Percentiles rank a stretch among this genome's conserved stretches.
Evolutionary conservation across 2,888 invertebrate species (phyloP).

Genomic region (Dicycla oo): DNA sequence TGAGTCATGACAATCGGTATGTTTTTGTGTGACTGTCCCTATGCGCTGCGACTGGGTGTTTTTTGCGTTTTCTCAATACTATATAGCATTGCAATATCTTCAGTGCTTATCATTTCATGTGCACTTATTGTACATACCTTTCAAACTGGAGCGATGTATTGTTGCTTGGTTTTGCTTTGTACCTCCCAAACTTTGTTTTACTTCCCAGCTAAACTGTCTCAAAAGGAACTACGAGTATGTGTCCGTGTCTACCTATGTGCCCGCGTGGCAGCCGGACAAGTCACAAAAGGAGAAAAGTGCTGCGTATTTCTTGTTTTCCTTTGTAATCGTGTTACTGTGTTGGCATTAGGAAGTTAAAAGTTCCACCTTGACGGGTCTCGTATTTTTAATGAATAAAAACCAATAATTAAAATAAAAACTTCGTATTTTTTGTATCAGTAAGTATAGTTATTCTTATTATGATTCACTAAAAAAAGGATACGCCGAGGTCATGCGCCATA

Average conservation of each 20-base stretch:
- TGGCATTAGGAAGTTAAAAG: not conserved
- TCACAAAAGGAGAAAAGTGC: no score
- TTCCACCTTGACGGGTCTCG: not conserved
- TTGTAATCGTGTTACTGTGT: not conserved
- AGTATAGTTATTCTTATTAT: no score
- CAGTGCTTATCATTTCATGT: not conserved
- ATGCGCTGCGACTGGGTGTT: not conserved
- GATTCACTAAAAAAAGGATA: slow-evolving; percentile 1
- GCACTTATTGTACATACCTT: not conserved
- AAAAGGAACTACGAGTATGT: no score
- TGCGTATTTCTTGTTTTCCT: not conserved
- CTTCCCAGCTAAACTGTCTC: not conserved
- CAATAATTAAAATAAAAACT: not conserved
- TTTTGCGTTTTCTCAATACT: not conserved
- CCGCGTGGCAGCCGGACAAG: no score
- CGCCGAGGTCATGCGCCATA: slow-evolving; percentile 1
- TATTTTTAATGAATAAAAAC: not conserved
- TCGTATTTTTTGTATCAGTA: no score
- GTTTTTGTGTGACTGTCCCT: not conserved
- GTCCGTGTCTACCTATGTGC: no score
- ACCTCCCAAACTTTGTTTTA: not conserved
- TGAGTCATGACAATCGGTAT: slow-evolving; percentile 16
- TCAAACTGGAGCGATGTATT: not conserved
- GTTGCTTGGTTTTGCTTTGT: not conserved
- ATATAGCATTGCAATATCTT: not conserved